Conservation (phyloP, 2,113 vertebrate species). For the Salvelinus namaycush region DNA sequence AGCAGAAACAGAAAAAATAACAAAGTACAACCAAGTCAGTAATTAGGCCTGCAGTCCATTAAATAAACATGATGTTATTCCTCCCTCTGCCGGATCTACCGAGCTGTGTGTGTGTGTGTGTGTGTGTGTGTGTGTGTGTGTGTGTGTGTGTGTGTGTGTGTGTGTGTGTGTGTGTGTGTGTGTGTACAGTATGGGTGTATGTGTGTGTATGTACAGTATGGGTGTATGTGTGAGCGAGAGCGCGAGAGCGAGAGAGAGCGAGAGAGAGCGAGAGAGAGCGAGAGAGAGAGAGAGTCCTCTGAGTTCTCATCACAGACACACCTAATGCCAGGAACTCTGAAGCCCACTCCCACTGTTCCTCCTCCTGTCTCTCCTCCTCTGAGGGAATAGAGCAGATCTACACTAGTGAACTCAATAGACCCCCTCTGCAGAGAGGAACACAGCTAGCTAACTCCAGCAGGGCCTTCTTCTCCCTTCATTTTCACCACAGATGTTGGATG, state of each 20-base stretch:
- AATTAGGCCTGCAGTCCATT: constrained; percentile 69
- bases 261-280: too few relatives aligned
- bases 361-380: not conserved
- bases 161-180: too few relatives aligned
- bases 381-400: not conserved
- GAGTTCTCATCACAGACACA: not conserved
- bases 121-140: too few relatives aligned
- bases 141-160: too few relatives aligned
- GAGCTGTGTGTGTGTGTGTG: constrained; percentile 43
- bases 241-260: too few relatives aligned
- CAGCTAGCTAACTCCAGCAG: too few relatives aligned
- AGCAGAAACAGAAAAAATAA: constrained; percentile 44
- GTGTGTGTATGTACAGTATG: not conserved
- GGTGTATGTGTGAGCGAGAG: too few relatives aligned
- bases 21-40: constrained; percentile 52
- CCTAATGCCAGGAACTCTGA: constrained; percentile 21
- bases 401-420: too few relatives aligned
- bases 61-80: constrained; percentile 73
- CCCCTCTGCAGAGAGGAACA: too few relatives aligned
- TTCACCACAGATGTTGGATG: too few relatives aligned
- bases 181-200: too few relatives aligned
- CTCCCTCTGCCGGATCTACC: constrained; percentile 7
- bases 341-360: not conserved
- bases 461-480: too few relatives aligned
- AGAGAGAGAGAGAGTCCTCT: not conserved